A percentile compares a stretch with the other conserved stretches of the same genome.
These are phyloP conservation scores for Agapetus fuscipes DNA, from an alignment of 2,888 invertebrate species.

Conservation along the genomic window DNA sequence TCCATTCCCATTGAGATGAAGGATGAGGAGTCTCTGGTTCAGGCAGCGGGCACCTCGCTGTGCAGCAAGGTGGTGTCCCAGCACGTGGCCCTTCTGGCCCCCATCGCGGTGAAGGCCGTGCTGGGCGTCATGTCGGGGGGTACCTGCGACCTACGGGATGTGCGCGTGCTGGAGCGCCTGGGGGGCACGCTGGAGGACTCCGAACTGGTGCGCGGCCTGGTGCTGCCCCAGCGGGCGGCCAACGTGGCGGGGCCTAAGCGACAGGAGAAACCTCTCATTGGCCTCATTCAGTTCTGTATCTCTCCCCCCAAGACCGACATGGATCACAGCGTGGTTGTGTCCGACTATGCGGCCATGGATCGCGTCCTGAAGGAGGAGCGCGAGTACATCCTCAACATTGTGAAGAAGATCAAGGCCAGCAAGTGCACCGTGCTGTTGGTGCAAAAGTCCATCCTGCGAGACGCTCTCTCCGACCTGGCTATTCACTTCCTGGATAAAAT, in stretches of 20 bases:
- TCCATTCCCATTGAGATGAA: slow-evolving; percentile 74
- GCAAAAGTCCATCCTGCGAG: slow-evolving; percentile 70
- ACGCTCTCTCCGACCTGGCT: slow-evolving; percentile 94
- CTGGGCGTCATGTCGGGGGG: slow-evolving; percentile 29
- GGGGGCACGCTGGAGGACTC: slow-evolving; percentile 98
- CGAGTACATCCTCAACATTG: slow-evolving; percentile 94
- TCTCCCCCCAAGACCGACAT: slow-evolving; percentile 99
- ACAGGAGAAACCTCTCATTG: slow-evolving; percentile 97
- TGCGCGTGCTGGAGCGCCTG: slow-evolving; percentile 93
- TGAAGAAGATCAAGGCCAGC: slow-evolving; percentile 96
- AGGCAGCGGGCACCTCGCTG: slow-evolving; percentile 94
- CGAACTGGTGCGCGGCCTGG: slow-evolving; percentile 88
- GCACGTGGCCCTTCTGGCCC: slow-evolving; percentile 90
- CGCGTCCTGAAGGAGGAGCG: slow-evolving; percentile 95
- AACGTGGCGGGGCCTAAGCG: slow-evolving; percentile 88
- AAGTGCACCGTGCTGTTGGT: slow-evolving; percentile 97
- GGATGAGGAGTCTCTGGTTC: slow-evolving; percentile 79
- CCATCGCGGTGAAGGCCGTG: slow-evolving; percentile 96
- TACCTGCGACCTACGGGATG: slow-evolving; percentile 73
- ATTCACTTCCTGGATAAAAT: slow-evolving; percentile 98
- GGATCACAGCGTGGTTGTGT: slow-evolving; percentile 92
- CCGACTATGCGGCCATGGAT: slow-evolving; percentile 99
- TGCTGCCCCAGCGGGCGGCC: slow-evolving; percentile 82
- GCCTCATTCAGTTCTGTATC: slow-evolving; percentile 98
- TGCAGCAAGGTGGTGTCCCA: slow-evolving; percentile 99